Evolutionary conservation across 2,113 vertebrate genomes (phyloP), one percentile per base, ranked within the genome.

Genomic region (Condylura cristata): DNA sequence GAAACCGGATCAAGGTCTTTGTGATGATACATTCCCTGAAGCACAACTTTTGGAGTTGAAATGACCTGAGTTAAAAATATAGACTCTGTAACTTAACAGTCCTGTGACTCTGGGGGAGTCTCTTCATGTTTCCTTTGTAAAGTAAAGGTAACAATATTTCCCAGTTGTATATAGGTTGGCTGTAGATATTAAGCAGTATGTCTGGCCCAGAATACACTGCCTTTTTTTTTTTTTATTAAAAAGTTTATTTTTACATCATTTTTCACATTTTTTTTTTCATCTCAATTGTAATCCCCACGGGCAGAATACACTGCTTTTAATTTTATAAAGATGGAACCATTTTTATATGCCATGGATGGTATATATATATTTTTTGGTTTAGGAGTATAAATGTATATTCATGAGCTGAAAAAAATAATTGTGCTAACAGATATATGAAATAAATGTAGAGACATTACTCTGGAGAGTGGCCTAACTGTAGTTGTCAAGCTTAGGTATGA

Each of bases 271-370:
- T n/a, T n/a, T n/a, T n/a, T n/a, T n/a, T n/a, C n/a, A n/a, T n/a
- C n/a, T n/a, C n/a, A n/a, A n/a, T n/a, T n/a, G n/a, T n/a, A n/a
- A n/a, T n/a, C n/a, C n/a, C n/a, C n/a, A n/a, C n/a, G n/a, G n/a
- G n/a, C 78, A 32, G 9, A 90, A 85, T 53, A 72, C 1, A 63
- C 2, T 39, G 46, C 65, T 89, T 16, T 80, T 53, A 74, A 76
- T 91, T 93, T 95, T 75, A 81, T 53, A 70, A 84, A 94, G 84
- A 87, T 30, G 83, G 37, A 74, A 0, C 8, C 51, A 58, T 24
- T 61, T 71, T 39, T 34, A 60, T 56, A 2, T 56, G 22, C 53
- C 20, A 22, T 56, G 53, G 53, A 56, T 56, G 6, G 51, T 53
- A 56, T 56, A 24, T 56, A n/a, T n/a, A n/a, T n/a, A n/a, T n/a